These are phyloP conservation scores for Setophaga kirtlandii DNA, from an alignment of 2,113 vertebrate genomes.

Conservation along the genomic window DNA sequence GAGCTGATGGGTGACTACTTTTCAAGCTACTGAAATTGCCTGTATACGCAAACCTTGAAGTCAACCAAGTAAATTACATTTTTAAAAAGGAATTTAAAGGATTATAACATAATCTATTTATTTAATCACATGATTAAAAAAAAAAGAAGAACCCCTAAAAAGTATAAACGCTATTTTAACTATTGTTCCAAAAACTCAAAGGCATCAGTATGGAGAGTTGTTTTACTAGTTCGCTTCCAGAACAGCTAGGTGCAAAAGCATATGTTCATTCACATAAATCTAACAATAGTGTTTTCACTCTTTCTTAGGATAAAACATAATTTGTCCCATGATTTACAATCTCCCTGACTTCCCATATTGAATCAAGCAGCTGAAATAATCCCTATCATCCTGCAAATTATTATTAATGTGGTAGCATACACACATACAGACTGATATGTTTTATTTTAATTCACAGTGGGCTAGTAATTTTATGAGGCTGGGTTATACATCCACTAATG, in stretches of 20 bases:
- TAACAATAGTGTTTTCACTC: neutral
- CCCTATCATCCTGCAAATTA: neutral
- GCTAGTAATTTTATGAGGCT: neutral
- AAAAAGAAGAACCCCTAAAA: neutral
- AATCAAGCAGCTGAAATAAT: conserved; percentile 29
- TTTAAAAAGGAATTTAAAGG: neutral
- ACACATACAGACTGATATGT: neutral
- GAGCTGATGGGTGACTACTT: neutral
- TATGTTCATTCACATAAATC: neutral
- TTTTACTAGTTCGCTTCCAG: neutral
- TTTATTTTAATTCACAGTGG: neutral
- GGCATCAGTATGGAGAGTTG: neutral
- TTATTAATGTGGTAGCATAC: neutral
- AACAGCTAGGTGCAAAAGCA: neutral
- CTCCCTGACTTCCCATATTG: neutral
- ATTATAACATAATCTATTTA: neutral
- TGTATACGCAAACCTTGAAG: neutral
- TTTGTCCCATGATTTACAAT: conserved; percentile 22
- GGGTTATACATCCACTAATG: neutral
- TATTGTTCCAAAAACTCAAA: neutral
- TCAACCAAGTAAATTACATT: neutral
- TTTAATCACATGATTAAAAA: neutral
- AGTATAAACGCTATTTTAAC: neutral
- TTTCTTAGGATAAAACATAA: conserved; percentile 30
- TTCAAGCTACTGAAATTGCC: neutral